Conservation (phyloP, 1,140 invertebrate species). For the Arctopsyche grandis region DNA sequence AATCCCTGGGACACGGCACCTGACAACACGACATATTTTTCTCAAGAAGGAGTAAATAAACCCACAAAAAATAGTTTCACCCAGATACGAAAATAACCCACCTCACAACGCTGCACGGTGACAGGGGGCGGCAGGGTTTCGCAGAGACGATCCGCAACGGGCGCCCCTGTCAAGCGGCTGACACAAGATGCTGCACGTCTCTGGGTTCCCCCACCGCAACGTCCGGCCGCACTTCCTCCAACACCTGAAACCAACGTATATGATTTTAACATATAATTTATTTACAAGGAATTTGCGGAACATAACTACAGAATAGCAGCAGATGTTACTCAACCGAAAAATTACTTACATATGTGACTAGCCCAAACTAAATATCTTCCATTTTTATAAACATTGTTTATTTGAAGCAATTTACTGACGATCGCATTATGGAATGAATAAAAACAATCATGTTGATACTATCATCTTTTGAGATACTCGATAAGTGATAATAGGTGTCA, state of each 20-base stretch:
- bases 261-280: not conserved
- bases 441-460: no score
- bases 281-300: constrained; percentile 16
- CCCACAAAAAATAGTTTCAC: not conserved
- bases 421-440: no score
- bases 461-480: no score
- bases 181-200: constrained; percentile 61
- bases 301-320: not conserved
- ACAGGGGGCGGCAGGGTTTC: constrained; percentile 60
- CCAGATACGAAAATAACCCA: constrained; percentile 43
- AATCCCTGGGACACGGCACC: constrained; percentile 71
- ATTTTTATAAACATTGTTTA: no score
- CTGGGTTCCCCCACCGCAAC: constrained; percentile 63
- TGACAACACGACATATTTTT: constrained; percentile 51
- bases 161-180: constrained; percentile 57
- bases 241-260: no score
- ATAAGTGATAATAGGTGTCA: no score
- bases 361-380: no score
- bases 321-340: not conserved
- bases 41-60: not conserved
- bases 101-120: constrained; percentile 64
- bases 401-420: no score
- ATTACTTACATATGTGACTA: not conserved
- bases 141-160: constrained; percentile 59
- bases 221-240: not conserved